phyloP scores from a whole-genome alignment of 2,888 invertebrate genomes.

The Amblyjoppa fuscipennis region DNA sequence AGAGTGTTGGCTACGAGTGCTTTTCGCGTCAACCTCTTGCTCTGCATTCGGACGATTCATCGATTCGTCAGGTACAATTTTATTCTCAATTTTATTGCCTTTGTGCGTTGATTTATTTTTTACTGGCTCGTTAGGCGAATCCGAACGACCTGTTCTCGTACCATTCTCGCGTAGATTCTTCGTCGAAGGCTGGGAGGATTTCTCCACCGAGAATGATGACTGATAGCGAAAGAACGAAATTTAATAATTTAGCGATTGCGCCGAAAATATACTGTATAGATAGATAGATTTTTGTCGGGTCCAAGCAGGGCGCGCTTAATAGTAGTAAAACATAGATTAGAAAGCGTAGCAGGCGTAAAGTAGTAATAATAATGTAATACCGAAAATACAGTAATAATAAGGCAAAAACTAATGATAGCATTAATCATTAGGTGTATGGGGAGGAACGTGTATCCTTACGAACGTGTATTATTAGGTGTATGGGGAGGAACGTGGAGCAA shows the following conservation, averaged over 20 bases:
- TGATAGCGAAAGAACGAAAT: not conserved
- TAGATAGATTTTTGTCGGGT: not conserved
- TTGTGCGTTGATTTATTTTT: not conserved
- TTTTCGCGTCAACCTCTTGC: conserved; percentile 3
- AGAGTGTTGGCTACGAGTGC: not conserved
- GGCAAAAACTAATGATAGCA: too few relatives aligned
- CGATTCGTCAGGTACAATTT: not conserved
- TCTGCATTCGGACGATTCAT: not conserved
- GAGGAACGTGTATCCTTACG: too few relatives aligned
- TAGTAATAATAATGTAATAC: too few relatives aligned
- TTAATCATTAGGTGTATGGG: too few relatives aligned
- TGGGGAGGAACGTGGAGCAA: too few relatives aligned
- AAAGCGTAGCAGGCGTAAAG: too few relatives aligned
- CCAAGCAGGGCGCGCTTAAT: not conserved
- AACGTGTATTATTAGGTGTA: too few relatives aligned
- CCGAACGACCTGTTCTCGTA: not conserved
- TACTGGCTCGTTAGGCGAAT: not conserved
- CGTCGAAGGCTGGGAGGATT: not conserved
- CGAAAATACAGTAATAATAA: not conserved
- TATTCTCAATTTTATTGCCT: not conserved
- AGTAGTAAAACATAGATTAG: too few relatives aligned
- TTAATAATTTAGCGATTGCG: not conserved
- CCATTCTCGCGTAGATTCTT: not conserved
- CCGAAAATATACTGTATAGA: too few relatives aligned
- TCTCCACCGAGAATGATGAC: conserved; percentile 33